These are phyloP conservation scores for Salminus brasiliensis DNA, from an alignment of 2,113 vertebrate species.

Conservation along the genomic window DNA sequence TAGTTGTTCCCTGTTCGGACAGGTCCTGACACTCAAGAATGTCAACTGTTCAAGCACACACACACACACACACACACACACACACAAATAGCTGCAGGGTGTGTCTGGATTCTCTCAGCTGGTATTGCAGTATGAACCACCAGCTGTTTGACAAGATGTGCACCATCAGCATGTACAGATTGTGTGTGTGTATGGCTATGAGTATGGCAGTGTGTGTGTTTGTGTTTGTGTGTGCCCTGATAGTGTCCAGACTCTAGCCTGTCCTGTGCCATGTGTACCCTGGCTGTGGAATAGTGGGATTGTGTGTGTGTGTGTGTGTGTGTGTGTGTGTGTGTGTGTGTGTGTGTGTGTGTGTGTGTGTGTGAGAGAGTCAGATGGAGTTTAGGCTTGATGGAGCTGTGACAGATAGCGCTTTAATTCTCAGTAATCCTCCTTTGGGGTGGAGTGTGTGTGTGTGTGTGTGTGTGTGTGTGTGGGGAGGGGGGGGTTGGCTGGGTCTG, in stretches of 20 bases:
- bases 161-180: slow-evolving; percentile 34
- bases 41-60: neutral
- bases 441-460: too few species aligned
- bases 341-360: neutral
- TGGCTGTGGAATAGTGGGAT: neutral
- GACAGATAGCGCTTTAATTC: slow-evolving; percentile 1
- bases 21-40: slow-evolving; percentile 14
- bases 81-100: slow-evolving; percentile 17
- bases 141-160: slow-evolving; percentile 52
- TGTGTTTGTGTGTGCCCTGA: neutral
- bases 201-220: too few species aligned
- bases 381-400: neutral
- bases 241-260: neutral
- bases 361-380: neutral
- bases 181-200: neutral
- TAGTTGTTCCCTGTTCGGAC: slow-evolving; percentile 16
- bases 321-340: neutral
- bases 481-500: too few species aligned
- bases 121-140: slow-evolving; percentile 19
- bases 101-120: slow-evolving; percentile 18
- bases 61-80: slow-evolving; percentile 10
- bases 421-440: slow-evolving; percentile 18
- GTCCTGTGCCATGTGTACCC: neutral
- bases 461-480: too few species aligned
- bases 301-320: neutral